Base-by-base conservation (phyloP, 1,140 invertebrate genomes). In the Trichonephila clavata region DNA sequence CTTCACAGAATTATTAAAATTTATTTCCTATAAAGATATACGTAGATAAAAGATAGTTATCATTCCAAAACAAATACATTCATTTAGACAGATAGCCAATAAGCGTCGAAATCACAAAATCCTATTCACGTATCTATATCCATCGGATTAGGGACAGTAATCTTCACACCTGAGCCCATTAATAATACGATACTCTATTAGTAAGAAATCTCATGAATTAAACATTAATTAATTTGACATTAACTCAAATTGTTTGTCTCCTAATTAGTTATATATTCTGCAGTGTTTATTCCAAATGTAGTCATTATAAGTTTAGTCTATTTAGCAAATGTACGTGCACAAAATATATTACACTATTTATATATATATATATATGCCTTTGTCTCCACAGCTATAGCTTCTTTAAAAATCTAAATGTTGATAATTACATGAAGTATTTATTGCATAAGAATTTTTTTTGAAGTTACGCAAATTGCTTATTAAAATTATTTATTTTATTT, bases 141-240 rank as follows among this genome's bases (percentile, higher is more conserved):
- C 68, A 14, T 4, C 13, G 68, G 68, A 77, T 77, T 77, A 77
- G 24, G 24, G 68, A 4, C 39, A 77, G 27, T 24, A 32, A 77
- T 5, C 68, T 77, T 77, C 68, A 16, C 68, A 77, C 68, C 68
- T 77, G 68, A 24, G 24, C 68, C 68, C 68, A 77, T 77, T 77
- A 39, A 77, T 77, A 18, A 27, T 24, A 24, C 68, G 27, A 77
- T 16, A 32, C 27, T 77, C 18, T 77, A 32, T 77, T 18, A 77
- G 27, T 27, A 27, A 77, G 16, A 5, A 77, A 27, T 32, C 14
- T 14, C 14, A 39, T 32, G 68, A 32, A 77, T 77, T 77, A 68
- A 68, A 68, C 10, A 68, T 20, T 68, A 77, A 27, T 77, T 77
- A 77, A 77, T 77, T 16, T 14, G 14, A 32, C 18, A 16, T 13